Percentiles rank a stretch among this genome's conserved stretches.
Evolutionary conservation across 2,113 vertebrate genomes (phyloP).

Genomic region (Anseranas semipalmata): DNA sequence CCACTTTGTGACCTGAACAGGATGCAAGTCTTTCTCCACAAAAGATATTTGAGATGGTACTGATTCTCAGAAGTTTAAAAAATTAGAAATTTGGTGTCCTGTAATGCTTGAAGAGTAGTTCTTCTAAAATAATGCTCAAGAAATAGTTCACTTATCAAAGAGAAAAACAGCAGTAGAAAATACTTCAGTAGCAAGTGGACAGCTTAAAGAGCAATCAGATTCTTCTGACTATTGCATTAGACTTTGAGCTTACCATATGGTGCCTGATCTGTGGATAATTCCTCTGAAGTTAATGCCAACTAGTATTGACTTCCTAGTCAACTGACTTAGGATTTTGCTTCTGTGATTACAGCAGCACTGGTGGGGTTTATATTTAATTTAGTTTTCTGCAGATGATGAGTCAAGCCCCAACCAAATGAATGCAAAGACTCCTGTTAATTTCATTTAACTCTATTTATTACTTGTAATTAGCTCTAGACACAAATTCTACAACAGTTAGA

Average conservation of each 20-base stretch:
- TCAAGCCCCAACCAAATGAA: background rate
- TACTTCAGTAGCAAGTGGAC: background rate
- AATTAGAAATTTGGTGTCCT: background rate
- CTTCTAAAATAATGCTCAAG: background rate
- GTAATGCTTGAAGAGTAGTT: background rate
- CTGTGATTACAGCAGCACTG: background rate
- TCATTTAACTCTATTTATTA: slow-evolving; percentile 22
- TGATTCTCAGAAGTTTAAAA: background rate
- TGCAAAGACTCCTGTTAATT: slow-evolving; percentile 21
- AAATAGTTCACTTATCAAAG: background rate
- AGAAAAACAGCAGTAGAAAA: background rate
- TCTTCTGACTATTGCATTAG: background rate
- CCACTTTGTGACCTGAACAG: background rate
- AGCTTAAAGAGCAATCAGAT: background rate
- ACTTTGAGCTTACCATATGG: background rate
- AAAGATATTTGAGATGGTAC: background rate
- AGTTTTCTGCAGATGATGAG: background rate
- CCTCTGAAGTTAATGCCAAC: background rate
- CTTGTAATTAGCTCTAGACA: slow-evolving; percentile 10
- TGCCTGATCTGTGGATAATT: background rate
- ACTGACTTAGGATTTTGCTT: background rate
- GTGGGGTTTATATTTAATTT: background rate
- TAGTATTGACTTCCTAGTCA: background rate
- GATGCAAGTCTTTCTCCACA: background rate
- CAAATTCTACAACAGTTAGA: background rate